These are phyloP conservation scores for Polylopha cassiicola DNA, from an alignment of 2,888 invertebrate species.

Conservation along the genomic window DNA sequence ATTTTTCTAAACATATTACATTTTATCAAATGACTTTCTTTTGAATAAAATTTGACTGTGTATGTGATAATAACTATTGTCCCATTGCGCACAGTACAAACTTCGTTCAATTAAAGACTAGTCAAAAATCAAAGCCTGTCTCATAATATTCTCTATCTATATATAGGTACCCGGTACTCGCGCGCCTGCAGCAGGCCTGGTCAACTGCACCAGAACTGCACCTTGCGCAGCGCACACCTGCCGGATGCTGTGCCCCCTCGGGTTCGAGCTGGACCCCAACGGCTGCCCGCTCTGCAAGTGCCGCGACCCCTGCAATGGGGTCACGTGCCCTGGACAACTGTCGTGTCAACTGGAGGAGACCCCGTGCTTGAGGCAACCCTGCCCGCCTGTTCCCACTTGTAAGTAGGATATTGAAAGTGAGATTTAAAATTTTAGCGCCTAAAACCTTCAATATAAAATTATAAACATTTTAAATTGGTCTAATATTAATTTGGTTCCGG, in stretches of 20 bases:
- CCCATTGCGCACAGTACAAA: too few species aligned
- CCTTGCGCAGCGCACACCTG: conserved; percentile 89
- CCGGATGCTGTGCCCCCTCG: conserved; percentile 91
- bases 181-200: conserved; percentile 78
- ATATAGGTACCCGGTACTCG: conserved; percentile 83
- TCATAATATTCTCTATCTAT: not conserved
- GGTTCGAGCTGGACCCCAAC: conserved; percentile 82
- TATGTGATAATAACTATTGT: too few species aligned
- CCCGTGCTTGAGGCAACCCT: conserved; percentile 86
- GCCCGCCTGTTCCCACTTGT: conserved; percentile 91
- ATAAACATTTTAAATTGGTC: too few species aligned
- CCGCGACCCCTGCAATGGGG: conserved; percentile 85
- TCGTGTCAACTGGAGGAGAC: conserved; percentile 88
- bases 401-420: conserved; percentile 30
- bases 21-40: too few species aligned
- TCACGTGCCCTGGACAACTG: conserved; percentile 86
- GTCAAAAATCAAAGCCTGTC: too few species aligned
- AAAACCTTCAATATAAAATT: too few species aligned
- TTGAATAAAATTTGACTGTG: too few species aligned
- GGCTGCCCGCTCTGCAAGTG: conserved; percentile 90
- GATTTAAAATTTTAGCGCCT: too few species aligned
- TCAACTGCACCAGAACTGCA: conserved; percentile 83
- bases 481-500: too few species aligned
- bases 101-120: too few species aligned
- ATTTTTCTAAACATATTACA: too few species aligned